Evolutionary conservation across 2,888 invertebrate species (phyloP), one percentile per base, ranked within the genome.

Genomic region (Sinodicranocentrus sp.): DNA sequence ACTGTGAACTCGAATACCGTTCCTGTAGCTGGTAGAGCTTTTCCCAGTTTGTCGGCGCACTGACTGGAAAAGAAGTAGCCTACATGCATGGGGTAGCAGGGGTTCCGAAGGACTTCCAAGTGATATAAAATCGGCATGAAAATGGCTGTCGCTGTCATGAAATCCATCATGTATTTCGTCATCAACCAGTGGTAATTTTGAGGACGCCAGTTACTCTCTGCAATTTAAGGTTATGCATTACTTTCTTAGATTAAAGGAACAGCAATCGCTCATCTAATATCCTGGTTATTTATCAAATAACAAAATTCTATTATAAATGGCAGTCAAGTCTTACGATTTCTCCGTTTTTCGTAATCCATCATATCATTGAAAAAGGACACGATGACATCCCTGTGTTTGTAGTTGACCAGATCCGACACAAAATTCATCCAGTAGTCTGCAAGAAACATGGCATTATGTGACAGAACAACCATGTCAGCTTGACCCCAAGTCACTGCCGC

Each of bases 71-170:
- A 39, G n/a, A 26, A 65, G 15, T 33, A 65, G 33, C 33, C 33
- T 5, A 39, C 19, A 65, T 65, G 15, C 39, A 65, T 65, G 2
- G 65, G 65, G 8, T 33, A 39, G 21, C 65, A 65, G 1, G 65
- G 65, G 13, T 33, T 65, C 5, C 33, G 5, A n/a, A 65, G n/a
- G 15, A 39, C 6, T 10, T 65, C 65, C n/a, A 70, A 2, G 48
- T 70, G 70, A 23, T 25, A 70, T 5, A 70, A 2, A 15, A 26
- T 5, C n/a, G 70, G 26, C 19, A 70, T 6, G 17, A 59, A 19
- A n/a, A 15, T 8, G n/a, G n/a, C 13, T 2, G 39, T 59, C 17
- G 25, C 10, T n/a, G 26, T 13, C 25, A 59, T 10, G 13, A 59
- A 3, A 23, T 17, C 1, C 23, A 59, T 25, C 2, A 25, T 8